phyloP scores from a whole-genome alignment of 1,140 invertebrate genomes.

The Apis dorsata region DNA sequence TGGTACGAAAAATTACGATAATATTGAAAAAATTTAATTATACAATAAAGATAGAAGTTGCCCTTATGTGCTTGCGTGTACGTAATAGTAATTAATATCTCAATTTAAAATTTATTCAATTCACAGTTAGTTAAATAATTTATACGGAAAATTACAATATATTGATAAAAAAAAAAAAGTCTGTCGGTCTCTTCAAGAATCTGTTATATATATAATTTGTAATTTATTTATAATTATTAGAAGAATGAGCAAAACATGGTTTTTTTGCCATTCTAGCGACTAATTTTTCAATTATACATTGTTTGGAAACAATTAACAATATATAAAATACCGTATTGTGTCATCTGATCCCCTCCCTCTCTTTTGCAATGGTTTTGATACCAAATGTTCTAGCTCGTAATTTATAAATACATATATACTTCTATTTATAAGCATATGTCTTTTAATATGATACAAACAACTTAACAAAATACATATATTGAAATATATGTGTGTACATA shows the following conservation, averaged over 20 bases:
- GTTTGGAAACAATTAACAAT: not conserved
- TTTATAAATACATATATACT: slow-evolving; percentile 67
- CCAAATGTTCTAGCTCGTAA: slow-evolving; percentile 71
- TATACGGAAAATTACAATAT: not conserved
- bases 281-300: slow-evolving; percentile 5
- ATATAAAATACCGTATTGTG: not conserved
- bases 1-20: not conserved
- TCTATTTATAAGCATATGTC: slow-evolving; percentile 27
- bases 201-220: not conserved
- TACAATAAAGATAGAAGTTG: not conserved
- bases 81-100: not conserved
- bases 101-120: not conserved
- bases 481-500: slow-evolving; percentile 55
- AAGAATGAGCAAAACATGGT: not conserved
- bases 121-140: not conserved
- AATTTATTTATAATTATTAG: slow-evolving; percentile 11
- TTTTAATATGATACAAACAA: not conserved
- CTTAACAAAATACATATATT: slow-evolving; percentile 42
- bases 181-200: not conserved
- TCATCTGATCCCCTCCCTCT: slow-evolving; percentile 50
- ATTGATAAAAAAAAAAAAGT: not conserved
- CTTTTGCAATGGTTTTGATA: slow-evolving; percentile 73
- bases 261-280: not conserved
- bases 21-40: no score
- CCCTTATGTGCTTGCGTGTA: not conserved